Evolutionary conservation across 2,797 vertebrate genomes (phyloP), one percentile per base, ranked within the genome.

Genomic region (Hypotaenidia philippensis): DNA sequence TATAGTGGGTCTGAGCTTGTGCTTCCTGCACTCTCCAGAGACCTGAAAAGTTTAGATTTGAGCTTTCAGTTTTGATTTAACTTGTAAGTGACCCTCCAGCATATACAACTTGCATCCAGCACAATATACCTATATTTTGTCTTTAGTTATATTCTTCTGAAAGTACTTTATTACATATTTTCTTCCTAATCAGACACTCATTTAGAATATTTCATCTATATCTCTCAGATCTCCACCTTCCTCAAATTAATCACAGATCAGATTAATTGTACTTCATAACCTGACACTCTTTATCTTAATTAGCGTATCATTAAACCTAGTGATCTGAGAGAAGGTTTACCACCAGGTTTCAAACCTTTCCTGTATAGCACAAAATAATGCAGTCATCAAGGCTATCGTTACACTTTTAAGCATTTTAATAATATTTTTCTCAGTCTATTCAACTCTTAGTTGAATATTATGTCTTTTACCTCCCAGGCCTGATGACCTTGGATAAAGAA

Each of bases 131-230:
- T 76, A 16, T 70, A 36, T 68, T 55, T 5, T 61, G 7, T 71
- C 50, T 60, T 92, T 27, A 65, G 32, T 53, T 89, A 75, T 23
- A 84, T 87, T 90, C 57, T 91, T 91, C 70, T 78, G 44, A 65
- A 95, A 93, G 75, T 94, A 49, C 36, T 89, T 87, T 90, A 65
- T 81, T 88, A 27, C 63, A 49, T 27, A 65, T 90, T 93, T 89
- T 74, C 41, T 90, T 94, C 52, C 81, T 95, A 91, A 92, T 95
- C 89, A 97, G 75, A 52, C 31, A 32, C 41, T 91, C n/a, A 87
- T 97, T 95, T 93, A 93, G 32, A 78, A 11, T 91, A 83, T 95
- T 96, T 94, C 60, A 36, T 25, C 21, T 69, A 9, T 87, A n/a
- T 49, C 3, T 4, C 71, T 93, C 75, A 87, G 87, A 87, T 89